Percentiles rank a stretch among this genome's conserved stretches.
phyloP scores from a whole-genome alignment of 1,140 invertebrate species.

The Oreohelix idahoensis region DNA sequence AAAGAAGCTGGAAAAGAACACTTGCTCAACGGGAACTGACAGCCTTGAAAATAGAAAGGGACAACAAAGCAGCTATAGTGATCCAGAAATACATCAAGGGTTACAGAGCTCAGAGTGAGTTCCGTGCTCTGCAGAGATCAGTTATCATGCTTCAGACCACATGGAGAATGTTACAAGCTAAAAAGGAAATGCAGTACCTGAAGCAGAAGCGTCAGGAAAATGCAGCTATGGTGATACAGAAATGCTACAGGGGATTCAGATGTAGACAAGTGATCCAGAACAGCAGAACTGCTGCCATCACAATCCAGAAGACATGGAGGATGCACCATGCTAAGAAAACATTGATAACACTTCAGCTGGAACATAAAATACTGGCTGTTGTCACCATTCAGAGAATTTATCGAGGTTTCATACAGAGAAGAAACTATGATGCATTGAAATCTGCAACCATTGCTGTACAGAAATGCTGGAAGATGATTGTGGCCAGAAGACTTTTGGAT shows the following conservation, averaged over 20 bases:
- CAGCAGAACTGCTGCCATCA: conserved; percentile 8
- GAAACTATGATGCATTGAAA: conserved; percentile 38
- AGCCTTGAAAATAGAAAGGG: background rate
- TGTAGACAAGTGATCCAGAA: background rate
- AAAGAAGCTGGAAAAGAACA: conserved; percentile 36
- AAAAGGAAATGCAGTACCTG: background rate
- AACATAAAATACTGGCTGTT: background rate
- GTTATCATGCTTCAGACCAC: conserved; percentile 42
- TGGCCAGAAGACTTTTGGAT: conserved; percentile 43
- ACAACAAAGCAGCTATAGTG: conserved; percentile 46
- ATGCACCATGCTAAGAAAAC: background rate
- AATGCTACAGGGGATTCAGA: conserved; percentile 21
- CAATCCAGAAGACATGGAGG: conserved; percentile 31
- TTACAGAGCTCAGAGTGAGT: conserved; percentile 13
- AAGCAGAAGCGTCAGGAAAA: background rate
- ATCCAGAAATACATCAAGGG: conserved; percentile 45
- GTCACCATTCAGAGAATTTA: conserved; percentile 28
- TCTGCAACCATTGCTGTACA: conserved; percentile 52
- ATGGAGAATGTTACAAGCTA: conserved; percentile 25
- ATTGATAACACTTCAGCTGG: background rate
- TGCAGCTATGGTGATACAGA: conserved; percentile 3
- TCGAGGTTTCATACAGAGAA: conserved; percentile 32
- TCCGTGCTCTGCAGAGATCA: conserved; percentile 26
- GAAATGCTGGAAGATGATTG: conserved; percentile 28
- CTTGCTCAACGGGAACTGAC: background rate